A percentile compares a stretch with the other conserved stretches of the same genome.
phyloP scores from a whole-genome alignment of 2,113 vertebrate species.

The Bungarus multicinctus region DNA sequence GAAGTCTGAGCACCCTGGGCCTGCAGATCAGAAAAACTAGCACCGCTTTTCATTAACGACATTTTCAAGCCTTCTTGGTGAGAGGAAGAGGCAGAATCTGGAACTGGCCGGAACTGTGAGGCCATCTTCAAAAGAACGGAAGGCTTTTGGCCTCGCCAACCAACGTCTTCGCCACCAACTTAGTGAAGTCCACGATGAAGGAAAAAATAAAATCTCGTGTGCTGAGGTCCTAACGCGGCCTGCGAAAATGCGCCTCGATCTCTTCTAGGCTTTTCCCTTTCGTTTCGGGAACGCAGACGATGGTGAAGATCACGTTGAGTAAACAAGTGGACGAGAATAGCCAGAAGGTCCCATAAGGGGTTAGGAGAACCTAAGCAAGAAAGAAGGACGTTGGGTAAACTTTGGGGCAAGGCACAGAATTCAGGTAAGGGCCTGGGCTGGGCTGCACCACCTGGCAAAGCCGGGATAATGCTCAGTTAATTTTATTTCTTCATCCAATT shows the following conservation, averaged over 20 bases:
- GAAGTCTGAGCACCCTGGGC: background rate
- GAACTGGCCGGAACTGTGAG: background rate
- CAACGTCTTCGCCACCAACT: background rate
- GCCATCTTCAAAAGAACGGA: background rate
- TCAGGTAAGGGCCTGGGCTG: background rate
- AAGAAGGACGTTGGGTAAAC: background rate
- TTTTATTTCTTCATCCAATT: too few species aligned
- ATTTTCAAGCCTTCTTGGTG: too few species aligned
- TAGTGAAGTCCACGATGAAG: background rate
- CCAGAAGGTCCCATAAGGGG: conserved; percentile 87
- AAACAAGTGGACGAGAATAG: conserved; percentile 81
- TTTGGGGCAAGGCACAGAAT: background rate
- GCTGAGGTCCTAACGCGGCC: background rate
- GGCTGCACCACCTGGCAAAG: background rate
- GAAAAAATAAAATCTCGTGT: rapidly evolving
- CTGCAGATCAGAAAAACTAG: background rate
- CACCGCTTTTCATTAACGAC: background rate
- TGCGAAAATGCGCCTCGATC: conserved; percentile 82
- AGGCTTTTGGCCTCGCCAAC: background rate
- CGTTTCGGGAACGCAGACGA: conserved; percentile 83
- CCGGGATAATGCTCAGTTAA: background rate
- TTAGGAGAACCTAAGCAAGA: conserved; percentile 69
- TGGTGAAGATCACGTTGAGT: conserved; percentile 78
- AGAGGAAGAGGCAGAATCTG: background rate
- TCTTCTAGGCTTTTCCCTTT: conserved; percentile 91